phyloP scores from a whole-genome alignment of 1,140 invertebrate species.

The Scaptomyza hsui region DNA sequence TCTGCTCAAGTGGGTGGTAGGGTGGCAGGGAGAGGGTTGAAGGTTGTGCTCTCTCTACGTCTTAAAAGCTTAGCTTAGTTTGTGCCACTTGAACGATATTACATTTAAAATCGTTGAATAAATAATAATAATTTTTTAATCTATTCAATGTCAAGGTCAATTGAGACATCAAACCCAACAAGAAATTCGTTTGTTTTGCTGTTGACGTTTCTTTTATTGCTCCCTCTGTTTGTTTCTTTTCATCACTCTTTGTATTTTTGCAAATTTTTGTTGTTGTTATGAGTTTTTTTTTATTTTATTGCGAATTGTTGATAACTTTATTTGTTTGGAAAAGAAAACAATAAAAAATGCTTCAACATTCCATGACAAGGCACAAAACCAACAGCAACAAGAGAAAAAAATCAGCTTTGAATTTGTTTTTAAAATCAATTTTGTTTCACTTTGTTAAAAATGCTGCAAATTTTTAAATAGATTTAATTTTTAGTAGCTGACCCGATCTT shows the following conservation, averaged over 20 bases:
- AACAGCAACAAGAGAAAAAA: slow-evolving; percentile 27
- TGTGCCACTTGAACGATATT: slow-evolving; percentile 21
- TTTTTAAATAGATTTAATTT: too few relatives aligned
- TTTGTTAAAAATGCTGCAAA: too few relatives aligned
- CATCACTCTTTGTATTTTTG: slow-evolving; percentile 25
- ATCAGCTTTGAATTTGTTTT: slow-evolving; percentile 6
- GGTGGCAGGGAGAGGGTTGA: not conserved
- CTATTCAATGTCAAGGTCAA: slow-evolving; percentile 79
- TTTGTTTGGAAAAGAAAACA: slow-evolving; percentile 49
- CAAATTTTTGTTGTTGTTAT: slow-evolving; percentile 7
- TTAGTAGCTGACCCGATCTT: too few relatives aligned
- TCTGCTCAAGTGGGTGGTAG: slow-evolving; percentile 6
- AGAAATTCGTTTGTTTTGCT: slow-evolving; percentile 51
- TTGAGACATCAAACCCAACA: slow-evolving; percentile 33
- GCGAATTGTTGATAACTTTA: slow-evolving; percentile 78
- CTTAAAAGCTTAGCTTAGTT: not conserved
- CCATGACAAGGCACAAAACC: slow-evolving; percentile 45
- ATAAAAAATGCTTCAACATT: slow-evolving; percentile 43
- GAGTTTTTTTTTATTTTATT: slow-evolving; percentile 46
- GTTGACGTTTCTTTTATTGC: slow-evolving; percentile 38
- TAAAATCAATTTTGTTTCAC: too few relatives aligned
- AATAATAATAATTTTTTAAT: slow-evolving; percentile 57
- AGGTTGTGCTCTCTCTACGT: not conserved
- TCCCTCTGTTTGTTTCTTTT: slow-evolving; percentile 27
- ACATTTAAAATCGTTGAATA: slow-evolving; percentile 23